A percentile compares a stretch with the other conserved stretches of the same genome.
Evolutionary conservation across 2,797 vertebrate genomes (phyloP).

Genomic region (Lutjanus campechanus): DNA sequence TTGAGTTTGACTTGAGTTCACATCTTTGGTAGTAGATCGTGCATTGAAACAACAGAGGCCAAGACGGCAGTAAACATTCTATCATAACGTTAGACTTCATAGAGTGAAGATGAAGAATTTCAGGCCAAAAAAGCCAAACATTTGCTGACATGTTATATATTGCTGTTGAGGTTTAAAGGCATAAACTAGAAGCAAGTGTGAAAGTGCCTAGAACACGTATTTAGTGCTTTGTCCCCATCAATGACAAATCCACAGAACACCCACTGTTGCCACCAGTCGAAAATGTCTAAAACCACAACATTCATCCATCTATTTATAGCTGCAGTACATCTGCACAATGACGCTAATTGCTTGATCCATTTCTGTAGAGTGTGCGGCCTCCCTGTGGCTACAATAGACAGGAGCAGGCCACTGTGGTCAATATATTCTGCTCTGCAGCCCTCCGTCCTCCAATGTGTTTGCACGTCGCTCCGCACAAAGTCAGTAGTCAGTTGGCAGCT

Average conservation of each 20-base stretch:
- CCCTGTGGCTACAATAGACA: constrained; percentile 48
- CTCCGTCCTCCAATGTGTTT: constrained; percentile 64
- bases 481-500: constrained; percentile 65
- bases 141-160: neutral
- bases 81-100: neutral
- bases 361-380: constrained; percentile 29
- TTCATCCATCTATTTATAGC: constrained; percentile 58
- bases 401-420: constrained; percentile 51
- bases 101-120: neutral
- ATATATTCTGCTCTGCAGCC: constrained; percentile 57
- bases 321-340: constrained; percentile 55
- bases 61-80: neutral
- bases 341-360: constrained; percentile 68
- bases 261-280: constrained; percentile 2
- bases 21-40: neutral
- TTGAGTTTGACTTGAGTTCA: too few species aligned
- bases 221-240: constrained; percentile 12
- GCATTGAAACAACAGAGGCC: neutral
- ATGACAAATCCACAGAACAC: constrained; percentile 9
- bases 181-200: neutral
- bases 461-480: constrained; percentile 51
- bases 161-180: neutral
- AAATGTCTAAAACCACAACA: constrained; percentile 31
- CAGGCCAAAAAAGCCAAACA: neutral
- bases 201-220: constrained; percentile 15